Evolutionary conservation across 1,140 invertebrate genomes (phyloP).

Genomic region (Bursaphelenchus mucronatus): DNA sequence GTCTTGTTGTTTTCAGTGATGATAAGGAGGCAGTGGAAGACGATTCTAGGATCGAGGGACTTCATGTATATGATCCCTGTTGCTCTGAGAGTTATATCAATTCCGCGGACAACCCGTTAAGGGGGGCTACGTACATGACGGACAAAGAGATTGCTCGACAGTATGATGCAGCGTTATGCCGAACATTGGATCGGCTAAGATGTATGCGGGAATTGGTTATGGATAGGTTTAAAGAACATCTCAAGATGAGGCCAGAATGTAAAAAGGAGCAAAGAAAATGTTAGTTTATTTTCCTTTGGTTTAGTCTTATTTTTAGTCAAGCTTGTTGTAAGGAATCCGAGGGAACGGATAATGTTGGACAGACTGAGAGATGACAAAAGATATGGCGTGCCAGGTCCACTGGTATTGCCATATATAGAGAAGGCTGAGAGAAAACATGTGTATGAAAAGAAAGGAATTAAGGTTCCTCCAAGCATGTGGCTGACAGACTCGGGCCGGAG

Average conservation of each 20-base stretch:
- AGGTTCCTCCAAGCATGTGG: too few species aligned
- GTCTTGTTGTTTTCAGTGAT: too few species aligned
- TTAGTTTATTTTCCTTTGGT: slow-evolving; percentile 13
- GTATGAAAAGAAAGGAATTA: too few species aligned
- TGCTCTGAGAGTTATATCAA: background rate
- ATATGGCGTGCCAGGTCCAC: background rate
- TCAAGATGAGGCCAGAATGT: slow-evolving; percentile 6
- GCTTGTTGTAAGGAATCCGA: slow-evolving; percentile 4
- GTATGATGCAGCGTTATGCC: slow-evolving; percentile 7
- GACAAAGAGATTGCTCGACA: slow-evolving; percentile 14
- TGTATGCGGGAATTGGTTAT: slow-evolving; percentile 3
- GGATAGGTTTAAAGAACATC: slow-evolving; percentile 6
- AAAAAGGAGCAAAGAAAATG: slow-evolving; percentile 5
- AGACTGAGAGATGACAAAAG: slow-evolving; percentile 6
- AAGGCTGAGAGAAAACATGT: too few species aligned
- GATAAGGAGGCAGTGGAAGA: too few species aligned
- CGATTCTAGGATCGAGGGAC: background rate
- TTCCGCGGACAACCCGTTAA: slow-evolving; percentile 6
- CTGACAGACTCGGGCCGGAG: too few species aligned
- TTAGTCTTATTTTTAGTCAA: slow-evolving; percentile 11
- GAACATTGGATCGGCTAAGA: background rate
- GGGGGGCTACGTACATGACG: slow-evolving; percentile 3
- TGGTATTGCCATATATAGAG: too few species aligned
- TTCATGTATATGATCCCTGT: slow-evolving; percentile 16
- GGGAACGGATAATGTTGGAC: slow-evolving; percentile 3